phyloP scores from a whole-genome alignment of 2,797 vertebrate species.

The Scleropages formosus region DNA sequence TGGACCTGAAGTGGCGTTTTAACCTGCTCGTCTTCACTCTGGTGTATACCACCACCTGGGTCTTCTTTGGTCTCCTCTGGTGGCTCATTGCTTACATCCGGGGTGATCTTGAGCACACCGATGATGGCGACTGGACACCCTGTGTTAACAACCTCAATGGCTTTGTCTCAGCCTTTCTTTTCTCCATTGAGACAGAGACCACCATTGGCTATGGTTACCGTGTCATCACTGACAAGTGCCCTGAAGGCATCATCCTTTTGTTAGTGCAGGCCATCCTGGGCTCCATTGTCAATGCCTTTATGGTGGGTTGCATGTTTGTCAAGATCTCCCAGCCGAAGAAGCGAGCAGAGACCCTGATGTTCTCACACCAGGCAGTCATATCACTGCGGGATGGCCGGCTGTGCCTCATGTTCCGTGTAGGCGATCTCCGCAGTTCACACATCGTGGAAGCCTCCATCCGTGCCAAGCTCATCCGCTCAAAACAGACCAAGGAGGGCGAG shows the following conservation, averaged over 20 bases:
- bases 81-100: constrained; percentile 55
- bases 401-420: constrained; percentile 58
- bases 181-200: too few relatives aligned
- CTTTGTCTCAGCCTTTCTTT: too few relatives aligned
- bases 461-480: constrained; percentile 54
- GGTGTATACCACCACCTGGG: constrained; percentile 56
- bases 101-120: constrained; percentile 52
- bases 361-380: constrained; percentile 54
- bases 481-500: constrained; percentile 56
- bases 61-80: constrained; percentile 55
- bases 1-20: constrained; percentile 57
- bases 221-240: constrained; percentile 56
- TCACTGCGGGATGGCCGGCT: constrained; percentile 50
- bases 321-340: constrained; percentile 35
- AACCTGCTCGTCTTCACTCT: constrained; percentile 56
- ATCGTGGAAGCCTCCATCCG: constrained; percentile 58
- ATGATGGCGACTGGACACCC: constrained; percentile 50
- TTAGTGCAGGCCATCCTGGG: constrained; percentile 57
- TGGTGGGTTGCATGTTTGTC: constrained; percentile 57
- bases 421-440: constrained; percentile 55
- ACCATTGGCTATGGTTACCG: too few relatives aligned
- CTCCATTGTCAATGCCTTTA: constrained; percentile 58
- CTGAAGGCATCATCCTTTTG: constrained; percentile 50
- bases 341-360: constrained; percentile 56
- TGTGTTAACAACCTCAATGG: constrained; percentile 53